Base-by-base conservation (phyloP, 2,888 invertebrate species). In the Ophioninae sp. region DNA sequence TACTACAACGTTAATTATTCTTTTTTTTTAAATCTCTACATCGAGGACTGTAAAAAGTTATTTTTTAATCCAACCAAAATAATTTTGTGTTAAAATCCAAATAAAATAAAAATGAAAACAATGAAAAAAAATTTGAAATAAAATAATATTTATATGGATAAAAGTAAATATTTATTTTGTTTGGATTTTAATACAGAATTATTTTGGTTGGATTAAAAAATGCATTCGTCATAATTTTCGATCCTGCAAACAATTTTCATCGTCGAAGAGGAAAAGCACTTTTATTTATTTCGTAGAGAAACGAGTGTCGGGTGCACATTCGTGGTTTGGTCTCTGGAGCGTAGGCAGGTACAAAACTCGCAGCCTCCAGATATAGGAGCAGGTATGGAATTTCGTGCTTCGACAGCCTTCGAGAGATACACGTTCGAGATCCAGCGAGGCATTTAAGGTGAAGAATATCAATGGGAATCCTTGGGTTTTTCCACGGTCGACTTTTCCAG, bases 401-500 rank as follows among this genome's bases (percentile, higher is more conserved):
- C 56, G 50, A 78, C 62, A 41, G 56, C 23, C n/a, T 30, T 64
- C n/a, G 13, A 62, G 74, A 64, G 74, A 64, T 74, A 41, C 23
- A 64, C 21, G 13, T 64, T 64, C 56, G 68, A 76, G 59, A 76
- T 64, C 64, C 37, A 17, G 17, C 64, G 56, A 44, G 77, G 37
- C 50, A 64, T 64, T 59, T 37, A 56, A 56, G 56, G 56, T 21
- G 23, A 21, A 56, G 70, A 39, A 23, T 21, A 70, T 39, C 44
- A 20, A 50, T 44, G 65, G 56, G 68, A 62, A 67, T 57, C 23
- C 37, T 65, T 20, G 67, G 72, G 76, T 76, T 76, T 81, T 81
- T 81, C 81, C 81, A 81, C 73, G n/a, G 50, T 73, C 70, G 81
- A 81, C 81, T 81, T 81, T 77, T 72, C 64, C 70, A 77, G 67